Base-by-base conservation (phyloP, 2,888 invertebrate species). In the Carabus problematicus region DNA sequence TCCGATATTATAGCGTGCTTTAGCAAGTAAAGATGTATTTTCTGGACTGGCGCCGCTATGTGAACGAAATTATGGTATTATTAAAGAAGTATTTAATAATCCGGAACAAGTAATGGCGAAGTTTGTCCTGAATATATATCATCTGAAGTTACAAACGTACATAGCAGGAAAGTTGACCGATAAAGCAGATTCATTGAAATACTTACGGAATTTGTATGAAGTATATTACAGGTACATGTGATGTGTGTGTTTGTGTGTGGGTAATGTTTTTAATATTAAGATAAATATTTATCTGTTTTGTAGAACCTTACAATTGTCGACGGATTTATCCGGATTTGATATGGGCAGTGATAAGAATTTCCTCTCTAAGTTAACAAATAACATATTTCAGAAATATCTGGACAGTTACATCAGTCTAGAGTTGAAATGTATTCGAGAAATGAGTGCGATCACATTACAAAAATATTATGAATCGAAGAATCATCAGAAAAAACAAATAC, bases 51-150 rank as follows among this genome's bases (percentile, higher is more conserved):
- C 96, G 54, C 94, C 94, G 0, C 85, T 98, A 74, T 98, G 97
- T 82, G 91, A 91, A 75, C 91, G 91, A 78, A 96, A 94, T 83
- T 88, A 94, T 80, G 87, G 89, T 75, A 86, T 92, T 72, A 93
- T 95, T 72, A 90, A 90, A 77, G 91, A 92, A 77, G 97, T 99
- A 1, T 99, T 99, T 80, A 91, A 91, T 6, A 96, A 95, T 81
- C 96, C 97, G 0, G 95, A 97, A 74, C 94, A 95, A 84, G 97
- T 99, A 8, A 97, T 98, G 95, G 93, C 95, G 70, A 98, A 98
- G 84, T 96, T 98, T 82, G 94, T 99, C 55, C 85, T 98, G 14
- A 97, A 97, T 80, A 93, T 99, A 71, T 99, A 96, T 82, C 94
- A 95, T 75, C 85, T 95, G 7, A 94, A 95, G 80, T 85, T 95